These are phyloP conservation scores for Trogon melanurus DNA, from an alignment of 2,113 vertebrate species.

Conservation along the genomic window DNA sequence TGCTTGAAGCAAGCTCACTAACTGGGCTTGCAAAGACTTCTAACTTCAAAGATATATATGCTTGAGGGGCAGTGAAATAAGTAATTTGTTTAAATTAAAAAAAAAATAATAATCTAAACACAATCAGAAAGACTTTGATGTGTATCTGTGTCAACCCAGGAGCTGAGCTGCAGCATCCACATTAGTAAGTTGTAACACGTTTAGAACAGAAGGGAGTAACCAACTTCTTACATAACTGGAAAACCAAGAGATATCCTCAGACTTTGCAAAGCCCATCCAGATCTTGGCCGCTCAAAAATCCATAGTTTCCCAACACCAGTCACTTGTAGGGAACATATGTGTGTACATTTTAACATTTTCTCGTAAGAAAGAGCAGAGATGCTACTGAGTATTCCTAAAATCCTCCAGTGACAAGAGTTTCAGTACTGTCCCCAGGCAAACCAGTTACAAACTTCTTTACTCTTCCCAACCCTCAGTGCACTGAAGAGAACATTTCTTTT, in stretches of 20 bases:
- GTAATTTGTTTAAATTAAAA: constrained; percentile 6
- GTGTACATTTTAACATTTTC: fast-evolving
- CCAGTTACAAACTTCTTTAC: neutral
- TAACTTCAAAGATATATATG: constrained; percentile 44
- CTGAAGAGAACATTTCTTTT: neutral
- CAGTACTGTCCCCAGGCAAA: neutral
- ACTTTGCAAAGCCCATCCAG: neutral
- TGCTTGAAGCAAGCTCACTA: neutral
- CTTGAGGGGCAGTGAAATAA: constrained; percentile 18
- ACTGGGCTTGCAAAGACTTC: constrained; percentile 22
- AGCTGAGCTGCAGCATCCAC: neutral
- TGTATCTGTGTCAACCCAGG: neutral
- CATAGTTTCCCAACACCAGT: neutral
- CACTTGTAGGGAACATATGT: fast-evolving
- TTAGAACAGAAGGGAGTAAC: neutral
- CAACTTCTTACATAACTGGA: neutral
- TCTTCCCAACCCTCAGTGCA: neutral
- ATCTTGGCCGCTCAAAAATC: neutral
- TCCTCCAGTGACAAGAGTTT: neutral
- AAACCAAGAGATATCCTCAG: neutral
- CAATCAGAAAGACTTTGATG: constrained; percentile 16
- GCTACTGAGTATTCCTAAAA: neutral
- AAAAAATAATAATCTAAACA: neutral
- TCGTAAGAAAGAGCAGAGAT: neutral
- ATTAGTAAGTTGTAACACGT: neutral